A percentile compares a stretch with the other conserved stretches of the same genome.
These are phyloP conservation scores for Lasioglossum morio DNA, from an alignment of 2,888 invertebrate genomes.

Conservation along the genomic window DNA sequence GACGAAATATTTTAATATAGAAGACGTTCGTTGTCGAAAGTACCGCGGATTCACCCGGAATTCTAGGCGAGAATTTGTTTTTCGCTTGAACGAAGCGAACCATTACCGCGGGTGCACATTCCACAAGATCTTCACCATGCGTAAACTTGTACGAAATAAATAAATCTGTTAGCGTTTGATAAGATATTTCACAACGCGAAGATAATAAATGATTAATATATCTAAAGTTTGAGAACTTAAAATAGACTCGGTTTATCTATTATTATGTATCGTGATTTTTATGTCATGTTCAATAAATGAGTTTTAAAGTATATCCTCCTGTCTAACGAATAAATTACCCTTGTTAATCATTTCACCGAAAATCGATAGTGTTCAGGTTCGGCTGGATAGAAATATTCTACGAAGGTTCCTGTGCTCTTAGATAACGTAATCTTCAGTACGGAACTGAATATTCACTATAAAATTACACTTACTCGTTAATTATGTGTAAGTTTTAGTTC, in stretches of 20 bases:
- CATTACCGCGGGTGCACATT: conserved; percentile 75
- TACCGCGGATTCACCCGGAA: not conserved
- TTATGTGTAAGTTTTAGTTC: not conserved
- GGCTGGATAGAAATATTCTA: no score
- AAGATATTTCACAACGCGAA: conserved; percentile 66
- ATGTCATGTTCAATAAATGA: conserved; percentile 83
- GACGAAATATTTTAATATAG: not conserved
- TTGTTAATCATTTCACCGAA: not conserved
- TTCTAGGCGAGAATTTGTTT: not conserved
- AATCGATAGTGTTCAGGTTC: not conserved
- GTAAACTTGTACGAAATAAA: conserved; percentile 64
- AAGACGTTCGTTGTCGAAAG: not conserved
- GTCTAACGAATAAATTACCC: not conserved
- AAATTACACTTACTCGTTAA: not conserved
- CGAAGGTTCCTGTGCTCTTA: not conserved
- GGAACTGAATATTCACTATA: not conserved
- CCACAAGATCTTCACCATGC: conserved; percentile 74
- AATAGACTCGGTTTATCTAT: conserved; percentile 76
- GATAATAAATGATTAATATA: conserved; percentile 74
- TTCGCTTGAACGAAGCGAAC: conserved; percentile 57
- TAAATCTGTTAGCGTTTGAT: conserved; percentile 80
- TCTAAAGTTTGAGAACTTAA: conserved; percentile 77
- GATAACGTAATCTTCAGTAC: not conserved
- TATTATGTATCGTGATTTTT: conserved; percentile 82
- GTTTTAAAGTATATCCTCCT: conserved; percentile 66